Evolutionary conservation across 2,113 vertebrate genomes (phyloP).

Genomic region (Ochotona princeps): DNA sequence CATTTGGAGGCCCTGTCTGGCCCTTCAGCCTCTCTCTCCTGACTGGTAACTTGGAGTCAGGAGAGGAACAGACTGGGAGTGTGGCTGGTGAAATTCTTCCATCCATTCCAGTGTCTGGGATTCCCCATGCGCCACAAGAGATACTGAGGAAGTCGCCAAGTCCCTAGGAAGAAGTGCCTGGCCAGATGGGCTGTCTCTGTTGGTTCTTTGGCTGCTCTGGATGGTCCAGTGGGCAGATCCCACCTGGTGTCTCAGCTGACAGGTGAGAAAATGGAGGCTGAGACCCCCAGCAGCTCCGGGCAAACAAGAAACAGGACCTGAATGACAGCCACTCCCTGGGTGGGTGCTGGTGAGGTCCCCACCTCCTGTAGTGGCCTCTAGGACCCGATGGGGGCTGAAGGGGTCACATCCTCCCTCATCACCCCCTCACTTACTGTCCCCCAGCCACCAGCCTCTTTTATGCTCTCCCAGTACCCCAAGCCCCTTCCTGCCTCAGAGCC

Average conservation of each 20-base stretch:
- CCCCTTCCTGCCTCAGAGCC: neutral
- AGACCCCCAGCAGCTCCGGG: neutral
- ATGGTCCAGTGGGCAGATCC: neutral
- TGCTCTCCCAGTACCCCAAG: neutral
- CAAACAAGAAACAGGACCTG: neutral
- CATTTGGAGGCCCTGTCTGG: neutral
- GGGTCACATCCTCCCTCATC: neutral
- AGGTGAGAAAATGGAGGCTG: neutral
- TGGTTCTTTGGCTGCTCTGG: neutral
- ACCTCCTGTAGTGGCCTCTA: neutral
- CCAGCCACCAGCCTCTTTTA: neutral
- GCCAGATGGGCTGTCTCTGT: neutral
- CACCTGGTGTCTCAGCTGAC: too few relatives aligned
- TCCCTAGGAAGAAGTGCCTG: neutral
- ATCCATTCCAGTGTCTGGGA: constrained; percentile 48
- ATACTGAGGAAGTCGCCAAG: constrained; percentile 36
- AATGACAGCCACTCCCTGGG: neutral
- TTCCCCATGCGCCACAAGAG: neutral
- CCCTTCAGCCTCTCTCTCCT: neutral
- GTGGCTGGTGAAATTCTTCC: constrained; percentile 5
- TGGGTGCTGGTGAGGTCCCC: neutral
- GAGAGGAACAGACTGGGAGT: constrained; percentile 2
- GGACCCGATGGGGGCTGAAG: rapidly evolving
- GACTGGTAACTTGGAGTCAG: neutral
- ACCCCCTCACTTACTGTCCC: neutral